Evolutionary conservation across 2,797 vertebrate genomes (phyloP).

Genomic region (Micrastur ruficollis): DNA sequence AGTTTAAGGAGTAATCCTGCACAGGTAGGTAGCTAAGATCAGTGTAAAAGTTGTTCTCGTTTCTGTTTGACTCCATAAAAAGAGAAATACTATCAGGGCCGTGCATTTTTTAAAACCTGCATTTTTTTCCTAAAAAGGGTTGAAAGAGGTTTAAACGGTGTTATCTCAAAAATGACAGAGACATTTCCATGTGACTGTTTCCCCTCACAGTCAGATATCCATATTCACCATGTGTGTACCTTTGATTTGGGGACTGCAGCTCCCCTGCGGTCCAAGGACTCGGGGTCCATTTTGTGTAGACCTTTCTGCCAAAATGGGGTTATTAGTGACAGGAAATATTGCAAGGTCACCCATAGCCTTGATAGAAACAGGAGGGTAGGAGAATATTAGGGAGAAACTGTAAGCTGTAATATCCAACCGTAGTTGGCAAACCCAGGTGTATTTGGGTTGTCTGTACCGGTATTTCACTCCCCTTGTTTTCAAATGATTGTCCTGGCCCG

Average conservation of each 20-base stretch:
- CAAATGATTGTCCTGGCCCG: neutral
- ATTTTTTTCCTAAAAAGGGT: neutral
- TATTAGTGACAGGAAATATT: neutral
- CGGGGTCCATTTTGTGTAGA: neutral
- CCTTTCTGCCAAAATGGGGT: neutral
- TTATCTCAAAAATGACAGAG: neutral
- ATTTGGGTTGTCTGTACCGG: neutral
- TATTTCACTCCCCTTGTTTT: neutral
- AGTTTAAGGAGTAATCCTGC: neutral
- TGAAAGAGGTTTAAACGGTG: neutral
- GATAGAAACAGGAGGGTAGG: neutral
- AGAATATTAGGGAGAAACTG: neutral
- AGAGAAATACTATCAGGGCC: neutral
- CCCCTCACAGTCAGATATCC: neutral
- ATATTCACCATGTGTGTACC: neutral
- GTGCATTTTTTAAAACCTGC: neutral
- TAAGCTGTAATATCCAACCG: neutral
- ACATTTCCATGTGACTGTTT: neutral
- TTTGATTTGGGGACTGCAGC: fast-evolving
- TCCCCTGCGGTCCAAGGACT: neutral
- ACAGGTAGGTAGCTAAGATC: neutral
- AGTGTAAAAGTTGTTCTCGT: neutral
- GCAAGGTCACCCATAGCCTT: neutral
- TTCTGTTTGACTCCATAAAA: neutral
- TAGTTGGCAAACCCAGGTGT: neutral